Conservation (phyloP, 2,797 vertebrate genomes). For the Falco berigora region DNA sequence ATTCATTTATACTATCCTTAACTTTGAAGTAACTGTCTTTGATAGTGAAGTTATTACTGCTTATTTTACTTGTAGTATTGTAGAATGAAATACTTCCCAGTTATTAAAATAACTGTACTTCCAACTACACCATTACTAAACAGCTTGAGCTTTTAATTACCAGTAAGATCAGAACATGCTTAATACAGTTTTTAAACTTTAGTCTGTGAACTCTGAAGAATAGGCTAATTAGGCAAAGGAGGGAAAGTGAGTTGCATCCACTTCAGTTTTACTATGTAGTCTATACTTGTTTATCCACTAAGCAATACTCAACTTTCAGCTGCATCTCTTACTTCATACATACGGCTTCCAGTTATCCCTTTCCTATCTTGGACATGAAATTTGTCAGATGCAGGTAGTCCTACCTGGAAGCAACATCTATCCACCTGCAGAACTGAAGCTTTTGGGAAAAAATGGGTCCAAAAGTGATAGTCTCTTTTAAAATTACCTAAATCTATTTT, state of each 20-base stretch:
- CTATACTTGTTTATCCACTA: background rate
- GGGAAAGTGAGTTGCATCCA: background rate
- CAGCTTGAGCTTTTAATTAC: background rate
- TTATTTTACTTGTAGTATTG: background rate
- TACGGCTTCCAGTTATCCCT: background rate
- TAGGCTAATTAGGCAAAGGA: background rate
- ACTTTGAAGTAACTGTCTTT: background rate
- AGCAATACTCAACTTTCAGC: background rate
- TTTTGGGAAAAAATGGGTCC: background rate
- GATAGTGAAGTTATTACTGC: background rate
- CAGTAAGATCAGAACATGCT: background rate
- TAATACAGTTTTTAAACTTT: background rate
- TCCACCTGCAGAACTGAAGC: background rate
- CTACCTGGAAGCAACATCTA: background rate
- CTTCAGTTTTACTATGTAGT: background rate
- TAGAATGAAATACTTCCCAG: background rate
- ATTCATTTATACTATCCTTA: background rate
- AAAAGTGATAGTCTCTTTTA: background rate
- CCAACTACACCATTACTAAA: background rate
- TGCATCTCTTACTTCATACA: background rate
- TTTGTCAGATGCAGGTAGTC: background rate
- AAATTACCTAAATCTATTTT: background rate
- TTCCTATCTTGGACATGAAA: background rate
- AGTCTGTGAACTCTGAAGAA: background rate
- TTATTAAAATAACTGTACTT: background rate